phyloP scores from a whole-genome alignment of 2,888 invertebrate genomes.

The Choristoneura rosaceana region DNA sequence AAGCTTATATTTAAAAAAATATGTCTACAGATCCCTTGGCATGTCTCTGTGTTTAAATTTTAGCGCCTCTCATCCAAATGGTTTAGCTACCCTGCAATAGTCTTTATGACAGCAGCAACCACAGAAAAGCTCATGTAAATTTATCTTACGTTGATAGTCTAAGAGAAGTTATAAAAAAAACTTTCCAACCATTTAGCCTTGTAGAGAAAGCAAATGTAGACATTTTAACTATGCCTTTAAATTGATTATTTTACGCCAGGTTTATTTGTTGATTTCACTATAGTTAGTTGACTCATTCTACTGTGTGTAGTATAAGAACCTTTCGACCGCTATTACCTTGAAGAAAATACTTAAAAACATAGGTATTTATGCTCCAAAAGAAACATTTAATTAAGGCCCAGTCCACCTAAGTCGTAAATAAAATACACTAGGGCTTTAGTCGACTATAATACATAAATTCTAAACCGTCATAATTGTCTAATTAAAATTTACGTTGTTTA shows the following conservation, averaged over 20 bases:
- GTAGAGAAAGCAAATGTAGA: background rate
- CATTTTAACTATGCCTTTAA: background rate
- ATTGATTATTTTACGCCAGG: too few relatives aligned
- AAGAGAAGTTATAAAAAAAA: background rate
- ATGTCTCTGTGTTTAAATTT: too few relatives aligned
- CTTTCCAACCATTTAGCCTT: background rate
- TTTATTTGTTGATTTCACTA: background rate
- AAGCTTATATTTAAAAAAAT: too few relatives aligned
- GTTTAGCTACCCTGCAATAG: too few relatives aligned
- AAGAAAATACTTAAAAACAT: background rate
- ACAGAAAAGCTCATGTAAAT: too few relatives aligned
- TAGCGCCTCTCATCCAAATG: too few relatives aligned
- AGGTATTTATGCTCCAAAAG: background rate
- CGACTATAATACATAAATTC: background rate
- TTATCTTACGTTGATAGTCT: background rate
- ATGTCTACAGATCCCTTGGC: too few relatives aligned
- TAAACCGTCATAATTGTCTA: constrained; percentile 18
- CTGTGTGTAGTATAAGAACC: background rate
- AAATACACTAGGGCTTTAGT: constrained; percentile 16
- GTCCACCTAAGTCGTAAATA: background rate
- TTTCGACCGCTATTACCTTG: background rate
- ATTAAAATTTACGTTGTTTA: constrained; percentile 16
- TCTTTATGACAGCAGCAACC: too few relatives aligned
- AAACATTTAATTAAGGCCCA: background rate
- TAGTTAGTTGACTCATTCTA: background rate